These are phyloP conservation scores for Actinia tenebrosa DNA, from an alignment of 64 coral and sea anemone genomes.

Conservation along the genomic window DNA sequence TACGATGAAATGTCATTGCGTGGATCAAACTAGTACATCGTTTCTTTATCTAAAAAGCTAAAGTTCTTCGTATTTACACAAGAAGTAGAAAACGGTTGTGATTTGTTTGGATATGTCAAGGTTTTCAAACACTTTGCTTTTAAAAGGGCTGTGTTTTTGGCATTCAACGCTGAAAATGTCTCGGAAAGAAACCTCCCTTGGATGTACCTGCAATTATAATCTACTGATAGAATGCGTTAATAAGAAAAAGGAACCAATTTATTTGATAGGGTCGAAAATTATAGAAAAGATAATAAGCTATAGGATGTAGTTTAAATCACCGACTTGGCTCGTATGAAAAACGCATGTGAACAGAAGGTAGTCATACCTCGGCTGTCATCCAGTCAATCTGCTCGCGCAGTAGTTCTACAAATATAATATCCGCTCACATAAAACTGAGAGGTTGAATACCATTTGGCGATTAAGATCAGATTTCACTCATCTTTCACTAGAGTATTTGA, in stretches of 20 bases:
- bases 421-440: too few species aligned
- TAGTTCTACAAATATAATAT: too few species aligned
- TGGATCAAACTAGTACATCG: neutral
- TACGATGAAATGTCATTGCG: neutral
- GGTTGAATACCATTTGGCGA: too few species aligned
- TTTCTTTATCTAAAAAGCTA: constrained; percentile 9
- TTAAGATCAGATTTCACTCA: too few species aligned
- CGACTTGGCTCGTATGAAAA: too few species aligned
- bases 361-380: too few species aligned
- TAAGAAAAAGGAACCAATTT: neutral
- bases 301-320: too few species aligned
- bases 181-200: neutral
- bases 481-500: too few species aligned
- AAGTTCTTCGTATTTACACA: neutral
- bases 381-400: too few species aligned
- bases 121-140: constrained; percentile 1
- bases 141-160: neutral
- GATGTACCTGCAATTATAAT: neutral
- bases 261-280: neutral
- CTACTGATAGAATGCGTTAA: neutral
- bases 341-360: too few species aligned
- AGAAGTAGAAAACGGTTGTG: neutral
- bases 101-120: constrained; percentile 9
- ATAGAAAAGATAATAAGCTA: too few species aligned
- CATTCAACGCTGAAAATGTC: neutral